Conservation (phyloP, 2,888 invertebrate genomes). For the Syritta pipiens region DNA sequence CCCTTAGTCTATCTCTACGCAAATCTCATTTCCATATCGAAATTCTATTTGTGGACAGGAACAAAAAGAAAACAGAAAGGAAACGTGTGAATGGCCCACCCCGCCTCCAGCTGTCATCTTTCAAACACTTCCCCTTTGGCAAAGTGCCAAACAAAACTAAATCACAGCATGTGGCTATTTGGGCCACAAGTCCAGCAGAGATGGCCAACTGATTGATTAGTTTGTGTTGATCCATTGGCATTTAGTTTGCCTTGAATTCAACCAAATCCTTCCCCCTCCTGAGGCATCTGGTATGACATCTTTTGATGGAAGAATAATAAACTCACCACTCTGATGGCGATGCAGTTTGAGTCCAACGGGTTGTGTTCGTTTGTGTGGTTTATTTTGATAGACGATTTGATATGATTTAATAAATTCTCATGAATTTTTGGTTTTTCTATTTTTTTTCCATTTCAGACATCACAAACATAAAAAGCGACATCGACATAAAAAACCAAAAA, state of each 20-base stretch:
- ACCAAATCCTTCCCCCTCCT: not conserved
- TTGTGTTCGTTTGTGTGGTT: too few species aligned
- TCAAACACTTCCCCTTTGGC: not conserved
- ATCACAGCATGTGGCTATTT: not conserved
- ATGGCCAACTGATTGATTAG: conserved; percentile 32
- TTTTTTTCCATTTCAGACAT: conserved; percentile 73
- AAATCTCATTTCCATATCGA: not conserved
- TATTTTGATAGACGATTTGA: too few species aligned
- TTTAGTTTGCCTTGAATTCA: not conserved
- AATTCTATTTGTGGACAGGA: conserved; percentile 20
- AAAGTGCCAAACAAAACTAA: conserved; percentile 10
- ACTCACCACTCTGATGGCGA: too few species aligned
- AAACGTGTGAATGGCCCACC: not conserved
- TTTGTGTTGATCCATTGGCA: conserved; percentile 14
- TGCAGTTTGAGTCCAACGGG: too few species aligned
- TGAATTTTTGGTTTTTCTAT: conserved; percentile 1
- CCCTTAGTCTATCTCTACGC: too few species aligned
- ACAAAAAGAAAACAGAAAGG: not conserved
- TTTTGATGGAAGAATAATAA: conserved; percentile 9
- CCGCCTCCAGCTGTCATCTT: not conserved
- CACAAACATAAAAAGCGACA: conserved; percentile 78
- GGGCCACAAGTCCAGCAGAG: not conserved
- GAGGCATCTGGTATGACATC: conserved; percentile 3
- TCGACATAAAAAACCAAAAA: conserved; percentile 79
- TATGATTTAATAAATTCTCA: not conserved